Evolutionary conservation across 2,797 vertebrate genomes (phyloP), one percentile per base, ranked within the genome.

Genomic region (Anableps anableps): DNA sequence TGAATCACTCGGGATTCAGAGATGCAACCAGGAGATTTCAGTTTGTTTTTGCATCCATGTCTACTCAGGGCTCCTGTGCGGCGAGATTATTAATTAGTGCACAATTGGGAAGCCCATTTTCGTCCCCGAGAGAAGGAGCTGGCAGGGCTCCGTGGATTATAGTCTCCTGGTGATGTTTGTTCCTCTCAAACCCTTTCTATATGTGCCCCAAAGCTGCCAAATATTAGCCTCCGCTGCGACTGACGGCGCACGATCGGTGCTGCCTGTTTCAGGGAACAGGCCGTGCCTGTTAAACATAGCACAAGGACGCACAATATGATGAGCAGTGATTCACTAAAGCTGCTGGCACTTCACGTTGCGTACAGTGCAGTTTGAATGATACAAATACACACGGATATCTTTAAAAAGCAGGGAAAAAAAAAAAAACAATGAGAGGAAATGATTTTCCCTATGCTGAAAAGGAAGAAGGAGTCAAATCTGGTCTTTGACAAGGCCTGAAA

Each of bases 11-110:
- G 95, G 93, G 95, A 96, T 87, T 88, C 88, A 84, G 88, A 91
- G 92, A 94, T 78, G 84, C 78, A 89, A 92, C 92, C 94, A 90
- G 84, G 95, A 95, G 95, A 96, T 89, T 94, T 94, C 64, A 71
- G 86, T 90, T 93, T 96, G 94, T 95, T 95, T 95, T 94, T 91
- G 90, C 92, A 92, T 92, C 86, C 62, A 72, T 75, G 87, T 83
- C 83, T 89, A 82, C 91, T 91, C 83, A 76, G 88, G 92, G 88
- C 86, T 85, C 90, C 91, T 89, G 88, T 88, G 90, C 64, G 81
- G 79, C 71, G 83, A 90, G 87, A 93, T 94, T 94, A 95, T 95
- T 94, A 95, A 96, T 96, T 96, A 95, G 93, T 74, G 80, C 83
- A 88, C 91, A 89, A 91, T 94, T 88, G 86, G 91, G 92, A 85